phyloP scores from a whole-genome alignment of 2,113 vertebrate species.

The Bubalus kerabau region DNA sequence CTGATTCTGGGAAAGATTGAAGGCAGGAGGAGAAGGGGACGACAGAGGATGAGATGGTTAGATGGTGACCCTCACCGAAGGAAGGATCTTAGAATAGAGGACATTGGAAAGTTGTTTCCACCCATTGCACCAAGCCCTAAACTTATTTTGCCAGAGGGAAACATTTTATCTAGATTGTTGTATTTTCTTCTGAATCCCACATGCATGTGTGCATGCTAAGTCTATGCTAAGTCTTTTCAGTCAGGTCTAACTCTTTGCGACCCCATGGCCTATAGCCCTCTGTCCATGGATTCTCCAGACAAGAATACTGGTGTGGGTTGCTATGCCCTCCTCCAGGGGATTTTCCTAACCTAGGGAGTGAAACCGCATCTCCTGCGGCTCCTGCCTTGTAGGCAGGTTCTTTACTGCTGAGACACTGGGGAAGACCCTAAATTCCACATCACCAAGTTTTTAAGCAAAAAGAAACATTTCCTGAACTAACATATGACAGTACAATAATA shows the following conservation, averaged over 20 bases:
- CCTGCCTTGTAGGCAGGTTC: background rate
- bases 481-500: background rate
- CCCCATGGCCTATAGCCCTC: background rate
- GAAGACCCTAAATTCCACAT: background rate
- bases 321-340: background rate
- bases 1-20: background rate
- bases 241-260: background rate
- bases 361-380: accelerated
- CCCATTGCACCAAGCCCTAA: background rate
- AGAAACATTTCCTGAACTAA: background rate
- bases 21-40: background rate
- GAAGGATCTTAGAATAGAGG: background rate
- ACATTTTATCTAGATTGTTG: background rate
- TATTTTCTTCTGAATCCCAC: background rate
- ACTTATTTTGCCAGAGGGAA: background rate
- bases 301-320: background rate
- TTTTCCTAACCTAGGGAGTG: background rate
- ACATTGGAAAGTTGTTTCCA: background rate
- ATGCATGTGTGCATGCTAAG: background rate
- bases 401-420: background rate
- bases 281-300: background rate
- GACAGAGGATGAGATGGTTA: background rate
- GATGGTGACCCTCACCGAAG: background rate
- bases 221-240: background rate
- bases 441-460: background rate